Conservation (phyloP, 2,888 invertebrate species). For the Lycia hirtaria region DNA sequence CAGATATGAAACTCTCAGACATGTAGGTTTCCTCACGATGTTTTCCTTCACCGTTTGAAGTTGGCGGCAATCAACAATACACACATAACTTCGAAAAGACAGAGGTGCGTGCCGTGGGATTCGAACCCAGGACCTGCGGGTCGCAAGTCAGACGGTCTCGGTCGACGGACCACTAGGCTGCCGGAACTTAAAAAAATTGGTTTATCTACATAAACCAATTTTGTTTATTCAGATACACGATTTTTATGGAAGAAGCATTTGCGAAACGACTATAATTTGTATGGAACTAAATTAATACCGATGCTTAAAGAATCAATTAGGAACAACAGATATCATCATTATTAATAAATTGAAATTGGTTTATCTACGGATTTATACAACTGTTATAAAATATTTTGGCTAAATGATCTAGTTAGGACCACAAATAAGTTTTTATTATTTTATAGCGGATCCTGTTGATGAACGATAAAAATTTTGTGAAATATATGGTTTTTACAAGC, state of each 20-base stretch:
- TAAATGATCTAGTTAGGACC: conserved; percentile 8
- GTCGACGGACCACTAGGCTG: too few species aligned
- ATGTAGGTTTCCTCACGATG: too few species aligned
- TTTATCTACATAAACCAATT: conserved; percentile 20
- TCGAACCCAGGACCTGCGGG: too few species aligned
- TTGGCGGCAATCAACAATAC: too few species aligned
- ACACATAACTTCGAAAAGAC: too few species aligned
- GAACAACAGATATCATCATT: conserved; percentile 20
- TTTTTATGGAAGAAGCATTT: conserved; percentile 23
- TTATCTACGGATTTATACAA: conserved; percentile 31
- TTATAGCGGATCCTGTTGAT: not conserved
- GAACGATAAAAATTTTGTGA: not conserved
- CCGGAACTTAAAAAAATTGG: too few species aligned
- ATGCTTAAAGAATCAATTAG: conserved; percentile 29
- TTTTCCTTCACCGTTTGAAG: too few species aligned
- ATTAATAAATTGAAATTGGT: conserved; percentile 33
- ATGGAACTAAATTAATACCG: conserved; percentile 7
- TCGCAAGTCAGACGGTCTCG: too few species aligned
- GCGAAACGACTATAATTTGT: conserved; percentile 12
- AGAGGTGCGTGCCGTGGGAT: too few species aligned
- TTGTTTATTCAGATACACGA: conserved; percentile 19
- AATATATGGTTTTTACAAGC: not conserved
- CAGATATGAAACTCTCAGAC: too few species aligned
- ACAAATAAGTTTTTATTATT: not conserved
- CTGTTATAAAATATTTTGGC: conserved; percentile 24